Evolutionary conservation across 53 echinoderm and acorn worm species (phyloP), one percentile per base, ranked within the genome.

Genomic region (Pentamera pediparva): DNA sequence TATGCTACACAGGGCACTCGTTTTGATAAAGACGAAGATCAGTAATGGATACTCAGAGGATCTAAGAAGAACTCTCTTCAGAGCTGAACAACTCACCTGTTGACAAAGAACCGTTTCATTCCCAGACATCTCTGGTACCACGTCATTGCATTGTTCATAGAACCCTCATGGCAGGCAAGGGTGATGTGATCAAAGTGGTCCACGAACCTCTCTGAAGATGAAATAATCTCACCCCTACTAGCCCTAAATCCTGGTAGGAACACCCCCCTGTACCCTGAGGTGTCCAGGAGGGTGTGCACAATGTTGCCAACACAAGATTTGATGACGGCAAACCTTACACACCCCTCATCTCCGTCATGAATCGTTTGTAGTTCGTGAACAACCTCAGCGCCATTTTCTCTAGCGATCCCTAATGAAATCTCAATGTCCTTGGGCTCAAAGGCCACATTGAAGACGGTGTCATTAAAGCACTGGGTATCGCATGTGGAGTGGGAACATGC

Each of bases 111-210:
- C 56, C 96, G 61, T 35, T 84, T 91, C 87, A 90, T 84, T 74
- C 96, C 96, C 72, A 96, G 85, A 43, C 96, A 91, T 31, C 62
- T 71, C 48, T 91, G 88, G 36, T 96, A 96, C 87, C 87, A 96
- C 22, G 74, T 65, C 45, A 96, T 54, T 28, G 76, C 78, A 22
- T 78, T 55, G 62, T 82, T 69, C n/a, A 87, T 79, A 4, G 82
- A 41, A 15, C 86, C 96, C 8, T 79, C 80, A 41, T 82, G 85
- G 47, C 85, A 83, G 9, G 89, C 96, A 82, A 86, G 85, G 5
- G 96, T 96, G 35, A 95, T 79, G 69, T 96, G 96, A 77, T 96
- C 96, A 76, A 96, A 85, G 59, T 96, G 88, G 17, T 79, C 67
- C 11, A 84, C 55, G 5, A 22, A 31, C 7, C 32, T 35, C 18